Conservation (phyloP, 2,888 invertebrate genomes). For the Brachycybe producta region DNA sequence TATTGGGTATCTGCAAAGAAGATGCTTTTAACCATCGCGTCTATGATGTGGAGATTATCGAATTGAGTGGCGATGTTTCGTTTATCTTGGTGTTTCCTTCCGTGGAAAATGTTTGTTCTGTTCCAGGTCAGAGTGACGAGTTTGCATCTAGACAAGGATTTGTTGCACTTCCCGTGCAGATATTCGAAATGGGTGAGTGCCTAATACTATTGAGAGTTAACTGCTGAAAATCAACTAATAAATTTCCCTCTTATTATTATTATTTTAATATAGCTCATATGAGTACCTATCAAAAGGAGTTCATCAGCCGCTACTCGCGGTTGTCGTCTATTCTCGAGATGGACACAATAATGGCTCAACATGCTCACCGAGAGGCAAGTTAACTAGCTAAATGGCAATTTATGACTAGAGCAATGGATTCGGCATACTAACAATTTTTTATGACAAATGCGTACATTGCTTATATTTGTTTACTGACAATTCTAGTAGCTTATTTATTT, state of each 20-base stretch:
- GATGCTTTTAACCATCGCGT: conserved; percentile 38
- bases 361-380: conserved; percentile 66
- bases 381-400: background rate
- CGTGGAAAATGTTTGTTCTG: conserved; percentile 81
- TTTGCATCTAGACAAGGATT: conserved; percentile 71
- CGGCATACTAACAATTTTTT: background rate
- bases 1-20: conserved; percentile 31
- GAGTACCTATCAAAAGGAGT: conserved; percentile 79
- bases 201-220: background rate
- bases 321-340: conserved; percentile 86
- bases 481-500: background rate
- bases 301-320: conserved; percentile 80
- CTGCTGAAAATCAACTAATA: background rate
- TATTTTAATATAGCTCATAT: conserved; percentile 79
- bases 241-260: conserved; percentile 13
- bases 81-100: conserved; percentile 86
- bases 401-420: background rate
- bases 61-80: conserved; percentile 77
- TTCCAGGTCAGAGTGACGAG: conserved; percentile 66
- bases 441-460: too few relatives aligned
- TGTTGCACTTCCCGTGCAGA: conserved; percentile 80
- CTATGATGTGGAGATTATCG: conserved; percentile 87
- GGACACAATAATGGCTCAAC: conserved; percentile 80
- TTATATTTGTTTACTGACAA: too few relatives aligned
- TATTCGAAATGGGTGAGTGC: conserved; percentile 41